Base-by-base conservation (phyloP, 2,113 vertebrate species). In the Hippocampus abdominalis region DNA sequence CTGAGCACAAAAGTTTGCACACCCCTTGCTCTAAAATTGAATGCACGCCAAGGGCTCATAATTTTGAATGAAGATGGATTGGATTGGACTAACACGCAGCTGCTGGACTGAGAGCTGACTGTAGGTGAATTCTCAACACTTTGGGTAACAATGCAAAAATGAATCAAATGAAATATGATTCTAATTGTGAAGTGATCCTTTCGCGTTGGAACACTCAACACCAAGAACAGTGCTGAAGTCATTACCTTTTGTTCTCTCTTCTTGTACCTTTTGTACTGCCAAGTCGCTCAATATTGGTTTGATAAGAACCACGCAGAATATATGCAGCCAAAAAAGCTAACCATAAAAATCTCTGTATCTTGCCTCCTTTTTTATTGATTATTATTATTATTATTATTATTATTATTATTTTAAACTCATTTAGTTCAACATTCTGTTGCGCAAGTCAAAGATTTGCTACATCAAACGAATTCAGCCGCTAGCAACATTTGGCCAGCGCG, bases 401-500 rank as follows among this genome's bases (percentile, higher is more conserved):
- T 62, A 7, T 5, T 32, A 18, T 39, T 20, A 69, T 54, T 68
- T 27, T 64, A 9, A 25, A 68, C 68, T 59, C 11, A 36, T 42
- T 68, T 20, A 42, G 46, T 64, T 44, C 2, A 5, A 46, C 7
- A 70, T 65, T 57, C 10, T 3, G 66, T 62, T 5, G 48, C 66
- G 21, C 12, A 40, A 42, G 25, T 64, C 32, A 73, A 70, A 46
- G 73, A 67, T 77, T 72, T 68, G 40, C 57, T 25, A 13, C 59
- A 49, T 78, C 13, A 78, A 75, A 77, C 48, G 56, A 62, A 80
- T 53, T 61, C 44, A 54, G 63, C 68, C 68, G 60, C 9, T 65
- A 75, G 62, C 62, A 25, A 44, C 69, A 42, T 75, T 75, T 82
- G 63, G 69, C 32, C n/a, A 16, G 29, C 65, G 73, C 72, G 74